Evolutionary conservation across 2,797 vertebrate species (phyloP).

Genomic region (Iguana delicatissima): DNA sequence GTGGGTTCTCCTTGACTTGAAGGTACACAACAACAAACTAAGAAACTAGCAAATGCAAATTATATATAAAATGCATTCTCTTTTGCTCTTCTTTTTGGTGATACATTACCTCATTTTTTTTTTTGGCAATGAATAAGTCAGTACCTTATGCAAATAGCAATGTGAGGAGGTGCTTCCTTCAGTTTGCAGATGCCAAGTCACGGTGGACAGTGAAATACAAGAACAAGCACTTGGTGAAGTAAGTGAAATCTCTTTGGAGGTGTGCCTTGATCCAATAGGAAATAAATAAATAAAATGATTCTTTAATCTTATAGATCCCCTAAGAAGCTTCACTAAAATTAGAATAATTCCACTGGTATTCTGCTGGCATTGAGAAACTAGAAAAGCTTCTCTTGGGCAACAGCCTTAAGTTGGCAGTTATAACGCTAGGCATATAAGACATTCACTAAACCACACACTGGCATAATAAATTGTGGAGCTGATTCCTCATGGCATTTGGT

Average conservation of each 20-base stretch:
- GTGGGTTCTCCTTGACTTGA: no score
- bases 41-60: neutral
- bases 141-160: neutral
- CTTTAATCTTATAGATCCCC: neutral
- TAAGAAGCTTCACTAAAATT: neutral
- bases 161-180: neutral
- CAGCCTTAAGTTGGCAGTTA: neutral
- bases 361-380: neutral
- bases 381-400: neutral
- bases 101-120: neutral
- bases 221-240: neutral
- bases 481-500: constrained; percentile 6
- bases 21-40: no score
- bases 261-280: neutral
- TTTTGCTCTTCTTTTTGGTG: neutral
- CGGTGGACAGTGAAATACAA: neutral
- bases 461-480: neutral
- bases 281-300: neutral
- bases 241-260: neutral
- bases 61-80: neutral
- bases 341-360: neutral
- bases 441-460: neutral
- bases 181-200: neutral
- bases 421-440: neutral
- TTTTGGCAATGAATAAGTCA: neutral